phyloP scores from a whole-genome alignment of 1,140 invertebrate genomes.

The Phortica variegata region DNA sequence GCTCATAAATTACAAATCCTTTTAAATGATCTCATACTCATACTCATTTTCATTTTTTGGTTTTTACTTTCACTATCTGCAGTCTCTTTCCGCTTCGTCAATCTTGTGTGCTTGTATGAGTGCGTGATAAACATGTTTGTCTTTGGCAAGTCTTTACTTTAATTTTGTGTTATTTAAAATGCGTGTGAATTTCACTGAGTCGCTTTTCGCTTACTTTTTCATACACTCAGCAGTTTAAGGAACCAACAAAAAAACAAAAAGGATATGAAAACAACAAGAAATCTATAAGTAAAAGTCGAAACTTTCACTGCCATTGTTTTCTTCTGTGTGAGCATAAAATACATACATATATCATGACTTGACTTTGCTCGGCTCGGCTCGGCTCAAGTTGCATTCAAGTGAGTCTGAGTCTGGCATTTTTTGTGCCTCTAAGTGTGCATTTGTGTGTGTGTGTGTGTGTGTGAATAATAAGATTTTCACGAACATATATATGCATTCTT shows the following conservation, averaged over 20 bases:
- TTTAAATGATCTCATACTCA: no score
- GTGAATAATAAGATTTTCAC: conserved; percentile 3
- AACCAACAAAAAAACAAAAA: conserved; percentile 20
- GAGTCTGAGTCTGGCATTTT: no score
- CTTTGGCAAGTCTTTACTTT: no score
- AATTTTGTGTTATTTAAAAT: conserved; percentile 50
- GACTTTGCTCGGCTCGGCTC: neutral
- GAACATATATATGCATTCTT: conserved; percentile 12
- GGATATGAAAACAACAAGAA: conserved; percentile 3
- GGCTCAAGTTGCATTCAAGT: conserved; percentile 31
- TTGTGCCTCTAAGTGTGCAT: conserved; percentile 1
- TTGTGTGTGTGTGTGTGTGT: conserved; percentile 4
- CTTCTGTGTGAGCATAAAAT: neutral
- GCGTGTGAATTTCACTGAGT: conserved; percentile 41
- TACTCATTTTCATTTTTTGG: conserved; percentile 31
- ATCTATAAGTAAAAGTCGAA: no score
- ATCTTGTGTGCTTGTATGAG: no score
- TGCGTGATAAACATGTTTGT: conserved; percentile 41
- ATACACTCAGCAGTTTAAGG: conserved; percentile 5
- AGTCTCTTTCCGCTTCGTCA: no score
- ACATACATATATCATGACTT: neutral
- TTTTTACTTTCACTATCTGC: conserved; percentile 16
- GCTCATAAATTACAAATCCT: conserved; percentile 48
- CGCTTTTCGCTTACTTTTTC: conserved; percentile 17
- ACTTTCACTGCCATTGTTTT: no score